These are phyloP conservation scores for Pluvianellus socialis DNA, from an alignment of 2,113 vertebrate species.

Conservation along the genomic window DNA sequence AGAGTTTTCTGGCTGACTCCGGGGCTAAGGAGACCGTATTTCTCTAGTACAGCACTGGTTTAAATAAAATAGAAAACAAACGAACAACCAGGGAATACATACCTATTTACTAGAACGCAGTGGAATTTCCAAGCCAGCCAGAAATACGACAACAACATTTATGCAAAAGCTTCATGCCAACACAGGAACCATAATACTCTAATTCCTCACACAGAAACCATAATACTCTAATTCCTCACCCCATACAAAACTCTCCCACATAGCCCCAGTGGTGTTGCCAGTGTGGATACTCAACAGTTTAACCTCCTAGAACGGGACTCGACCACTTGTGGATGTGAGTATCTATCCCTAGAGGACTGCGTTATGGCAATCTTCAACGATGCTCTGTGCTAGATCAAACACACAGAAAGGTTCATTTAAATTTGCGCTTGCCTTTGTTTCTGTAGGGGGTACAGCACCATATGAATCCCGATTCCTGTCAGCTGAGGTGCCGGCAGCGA, in stretches of 20 bases:
- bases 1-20: background rate
- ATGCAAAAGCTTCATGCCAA: background rate
- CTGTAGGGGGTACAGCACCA: background rate
- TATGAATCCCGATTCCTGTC: background rate
- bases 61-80: background rate
- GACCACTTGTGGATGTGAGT: background rate
- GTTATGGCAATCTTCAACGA: background rate
- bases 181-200: background rate
- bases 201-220: background rate
- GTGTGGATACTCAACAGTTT: background rate
- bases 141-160: background rate
- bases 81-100: background rate
- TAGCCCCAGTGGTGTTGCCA: background rate
- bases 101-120: background rate
- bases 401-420: background rate
- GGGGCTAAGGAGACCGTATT: background rate
- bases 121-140: background rate
- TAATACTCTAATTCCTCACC: background rate
- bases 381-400: background rate
- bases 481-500: background rate
- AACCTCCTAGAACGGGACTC: rapidly evolving
- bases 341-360: background rate
- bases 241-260: rapidly evolving
- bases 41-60: background rate
- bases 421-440: background rate